Evolutionary conservation across 2,888 invertebrate genomes (phyloP).

Genomic region (Ochropleura plecta): DNA sequence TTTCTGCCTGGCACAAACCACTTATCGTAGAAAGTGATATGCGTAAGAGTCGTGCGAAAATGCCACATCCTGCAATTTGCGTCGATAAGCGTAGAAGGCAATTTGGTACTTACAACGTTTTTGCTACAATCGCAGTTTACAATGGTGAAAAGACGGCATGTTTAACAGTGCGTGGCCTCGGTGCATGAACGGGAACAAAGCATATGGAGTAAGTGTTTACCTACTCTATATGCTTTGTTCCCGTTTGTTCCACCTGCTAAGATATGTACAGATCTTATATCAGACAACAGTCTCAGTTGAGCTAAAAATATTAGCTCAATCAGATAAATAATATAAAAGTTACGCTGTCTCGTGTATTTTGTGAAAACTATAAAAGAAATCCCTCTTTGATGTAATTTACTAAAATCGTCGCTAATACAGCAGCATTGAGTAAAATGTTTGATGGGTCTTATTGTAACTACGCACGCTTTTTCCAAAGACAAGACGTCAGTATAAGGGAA

Average conservation of each 20-base stretch:
- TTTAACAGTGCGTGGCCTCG: not conserved
- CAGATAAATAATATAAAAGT: constrained; percentile 22
- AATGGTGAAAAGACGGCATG: constrained; percentile 1
- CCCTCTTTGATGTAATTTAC: constrained; percentile 39
- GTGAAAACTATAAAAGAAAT: constrained; percentile 28
- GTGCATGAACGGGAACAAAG: not conserved
- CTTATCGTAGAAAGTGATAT: not conserved
- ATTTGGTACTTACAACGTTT: not conserved
- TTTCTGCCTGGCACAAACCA: not conserved
- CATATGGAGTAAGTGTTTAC: too few species aligned
- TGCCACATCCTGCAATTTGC: constrained; percentile 26
- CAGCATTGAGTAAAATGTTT: not conserved
- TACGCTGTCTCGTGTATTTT: not conserved
- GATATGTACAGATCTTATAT: too few species aligned
- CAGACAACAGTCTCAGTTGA: not conserved
- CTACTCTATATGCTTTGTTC: too few species aligned
- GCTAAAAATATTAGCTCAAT: constrained; percentile 21
- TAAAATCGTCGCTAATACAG: not conserved
- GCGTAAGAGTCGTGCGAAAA: not conserved
- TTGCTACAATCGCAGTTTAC: constrained; percentile 1
- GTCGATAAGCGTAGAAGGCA: constrained; percentile 1
- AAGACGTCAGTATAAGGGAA: constrained; percentile 29
- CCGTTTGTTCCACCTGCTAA: too few species aligned
- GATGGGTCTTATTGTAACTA: not conserved
- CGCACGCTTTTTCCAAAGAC: constrained; percentile 29